Percentiles rank a stretch among this genome's conserved stretches.
These are phyloP conservation scores for Macropus fuliginosus DNA, from an alignment of 2,797 vertebrate species.

Conservation along the genomic window DNA sequence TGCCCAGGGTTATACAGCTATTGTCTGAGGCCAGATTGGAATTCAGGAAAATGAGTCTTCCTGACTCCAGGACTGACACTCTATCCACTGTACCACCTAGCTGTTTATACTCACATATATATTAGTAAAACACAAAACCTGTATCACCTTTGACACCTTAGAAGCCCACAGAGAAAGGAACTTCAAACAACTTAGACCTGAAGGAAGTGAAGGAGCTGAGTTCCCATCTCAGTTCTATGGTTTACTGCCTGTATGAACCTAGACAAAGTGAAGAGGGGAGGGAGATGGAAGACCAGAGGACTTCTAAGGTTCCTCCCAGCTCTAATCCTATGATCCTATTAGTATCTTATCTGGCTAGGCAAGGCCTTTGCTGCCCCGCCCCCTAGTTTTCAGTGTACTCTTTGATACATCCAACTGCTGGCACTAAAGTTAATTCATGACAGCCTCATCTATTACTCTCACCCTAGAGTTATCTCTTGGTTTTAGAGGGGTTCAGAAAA, in stretches of 20 bases:
- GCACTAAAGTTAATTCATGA: background rate
- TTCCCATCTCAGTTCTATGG: background rate
- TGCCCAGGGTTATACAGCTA: background rate
- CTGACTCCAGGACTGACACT: background rate
- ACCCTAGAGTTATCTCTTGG: background rate
- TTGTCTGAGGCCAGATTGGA: background rate
- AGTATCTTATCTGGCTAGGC: conserved; percentile 50
- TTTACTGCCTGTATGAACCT: background rate
- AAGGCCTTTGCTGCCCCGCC: background rate
- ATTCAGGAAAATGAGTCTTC: background rate
- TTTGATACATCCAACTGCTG: background rate
- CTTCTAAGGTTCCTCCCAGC: background rate
- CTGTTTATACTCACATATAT: background rate
- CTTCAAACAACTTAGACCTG: background rate
- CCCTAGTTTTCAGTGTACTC: background rate
- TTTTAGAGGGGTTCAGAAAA: background rate
- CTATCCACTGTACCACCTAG: background rate
- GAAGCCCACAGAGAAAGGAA: background rate
- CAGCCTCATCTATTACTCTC: conserved; percentile 8
- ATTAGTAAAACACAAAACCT: background rate
- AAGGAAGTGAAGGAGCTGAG: background rate
- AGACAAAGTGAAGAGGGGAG: background rate
- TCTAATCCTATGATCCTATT: background rate
- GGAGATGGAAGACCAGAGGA: background rate
- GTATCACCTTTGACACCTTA: background rate